phyloP scores from a whole-genome alignment of 2,113 vertebrate species.

The Coregonus clupeaformis region DNA sequence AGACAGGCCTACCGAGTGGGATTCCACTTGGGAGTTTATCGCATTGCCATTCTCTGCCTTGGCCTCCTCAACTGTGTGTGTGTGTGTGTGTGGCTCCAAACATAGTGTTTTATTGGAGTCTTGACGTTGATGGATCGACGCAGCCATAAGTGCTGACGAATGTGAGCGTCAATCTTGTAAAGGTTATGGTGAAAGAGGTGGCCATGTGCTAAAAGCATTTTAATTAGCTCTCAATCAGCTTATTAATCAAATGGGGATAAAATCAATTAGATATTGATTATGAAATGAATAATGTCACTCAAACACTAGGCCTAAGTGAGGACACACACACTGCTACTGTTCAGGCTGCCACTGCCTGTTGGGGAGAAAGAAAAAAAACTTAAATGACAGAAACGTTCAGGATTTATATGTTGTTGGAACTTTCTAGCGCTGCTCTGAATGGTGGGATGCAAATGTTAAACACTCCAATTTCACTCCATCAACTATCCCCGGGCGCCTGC shows the following conservation, averaged over 20 bases:
- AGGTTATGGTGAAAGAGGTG: background rate
- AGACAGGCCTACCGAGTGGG: background rate
- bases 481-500: too few relatives aligned
- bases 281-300: slow-evolving; percentile 7
- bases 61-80: background rate
- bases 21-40: too few relatives aligned
- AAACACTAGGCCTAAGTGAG: background rate
- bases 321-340: too few relatives aligned
- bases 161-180: background rate
- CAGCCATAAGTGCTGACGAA: background rate
- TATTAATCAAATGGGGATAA: slow-evolving; percentile 27
- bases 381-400: too few relatives aligned
- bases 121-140: background rate
- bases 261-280: slow-evolving; percentile 41
- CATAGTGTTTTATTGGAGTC: background rate
- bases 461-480: too few relatives aligned
- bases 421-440: too few relatives aligned
- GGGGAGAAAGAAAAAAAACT: too few relatives aligned
- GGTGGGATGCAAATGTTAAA: too few relatives aligned
- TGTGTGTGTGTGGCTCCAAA: background rate
- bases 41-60: too few relatives aligned
- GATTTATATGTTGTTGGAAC: too few relatives aligned
- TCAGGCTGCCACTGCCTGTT: too few relatives aligned
- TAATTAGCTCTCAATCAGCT: slow-evolving; percentile 11
- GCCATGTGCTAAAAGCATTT: slow-evolving; percentile 7